phyloP scores from a whole-genome alignment of 2,888 invertebrate genomes.

The Monoplex corrugatus region DNA sequence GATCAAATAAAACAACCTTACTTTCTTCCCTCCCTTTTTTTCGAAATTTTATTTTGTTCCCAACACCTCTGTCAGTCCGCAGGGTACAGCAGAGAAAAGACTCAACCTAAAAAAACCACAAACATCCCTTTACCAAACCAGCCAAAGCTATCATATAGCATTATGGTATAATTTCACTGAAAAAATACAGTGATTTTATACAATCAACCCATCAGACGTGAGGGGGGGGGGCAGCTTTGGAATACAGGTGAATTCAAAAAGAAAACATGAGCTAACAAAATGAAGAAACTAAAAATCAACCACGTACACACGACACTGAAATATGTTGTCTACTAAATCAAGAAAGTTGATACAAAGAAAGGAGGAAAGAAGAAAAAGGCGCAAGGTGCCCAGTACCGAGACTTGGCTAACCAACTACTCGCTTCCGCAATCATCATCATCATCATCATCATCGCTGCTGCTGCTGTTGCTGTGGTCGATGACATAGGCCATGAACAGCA shows the following conservation, averaged over 20 bases:
- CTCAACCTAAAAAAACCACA: too few species aligned
- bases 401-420: slow-evolving; percentile 48
- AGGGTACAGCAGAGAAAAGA: not conserved
- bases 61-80: not conserved
- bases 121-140: not conserved
- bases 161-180: not conserved
- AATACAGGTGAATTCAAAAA: slow-evolving; percentile 13
- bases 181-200: not conserved
- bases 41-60: slow-evolving; percentile 8
- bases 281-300: not conserved
- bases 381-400: slow-evolving; percentile 50
- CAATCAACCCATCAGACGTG: too few species aligned
- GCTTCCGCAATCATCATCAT: slow-evolving; percentile 40
- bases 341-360: too few species aligned
- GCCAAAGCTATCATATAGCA: not conserved
- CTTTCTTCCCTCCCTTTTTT: not conserved
- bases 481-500: slow-evolving; percentile 85
- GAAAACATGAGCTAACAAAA: not conserved
- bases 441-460: slow-evolving; percentile 48
- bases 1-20: not conserved
- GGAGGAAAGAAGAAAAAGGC: slow-evolving; percentile 37
- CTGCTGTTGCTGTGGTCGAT: slow-evolving; percentile 73
- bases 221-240: too few species aligned
- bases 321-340: not conserved
- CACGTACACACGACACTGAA: slow-evolving; percentile 14